Evolutionary conservation across 2,888 invertebrate species (phyloP).

Genomic region (Eupithecia inturbata): DNA sequence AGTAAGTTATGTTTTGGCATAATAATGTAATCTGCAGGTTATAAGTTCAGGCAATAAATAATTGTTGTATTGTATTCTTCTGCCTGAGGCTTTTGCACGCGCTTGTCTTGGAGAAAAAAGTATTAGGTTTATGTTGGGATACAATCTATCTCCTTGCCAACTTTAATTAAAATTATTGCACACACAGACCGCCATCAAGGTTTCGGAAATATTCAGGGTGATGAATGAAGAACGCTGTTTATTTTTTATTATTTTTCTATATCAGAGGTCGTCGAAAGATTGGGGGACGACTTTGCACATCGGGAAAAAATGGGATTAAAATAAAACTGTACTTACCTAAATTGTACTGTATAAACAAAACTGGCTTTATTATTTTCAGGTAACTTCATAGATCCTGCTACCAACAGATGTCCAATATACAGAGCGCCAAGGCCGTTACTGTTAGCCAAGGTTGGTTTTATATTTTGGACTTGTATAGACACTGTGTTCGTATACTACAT

Average conservation of each 20-base stretch:
- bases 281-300: not conserved
- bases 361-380: constrained; percentile 62
- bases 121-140: no score
- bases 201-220: not conserved
- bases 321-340: not conserved
- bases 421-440: constrained; percentile 60
- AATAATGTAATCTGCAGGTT: no score
- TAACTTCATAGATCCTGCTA: constrained; percentile 62
- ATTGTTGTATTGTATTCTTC: no score
- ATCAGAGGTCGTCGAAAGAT: not conserved
- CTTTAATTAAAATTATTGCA: no score
- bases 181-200: no score
- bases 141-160: no score
- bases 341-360: no score
- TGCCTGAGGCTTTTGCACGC: no score
- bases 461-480: constrained; percentile 87
- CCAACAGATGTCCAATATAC: constrained; percentile 58
- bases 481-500: constrained; percentile 75
- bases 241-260: not conserved
- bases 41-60: no score
- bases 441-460: constrained; percentile 76
- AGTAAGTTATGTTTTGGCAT: no score
- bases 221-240: not conserved
- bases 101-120: no score
- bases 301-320: not conserved